Evolutionary conservation across 2,113 vertebrate genomes (phyloP).

Genomic region (Caloenas nicobarica): DNA sequence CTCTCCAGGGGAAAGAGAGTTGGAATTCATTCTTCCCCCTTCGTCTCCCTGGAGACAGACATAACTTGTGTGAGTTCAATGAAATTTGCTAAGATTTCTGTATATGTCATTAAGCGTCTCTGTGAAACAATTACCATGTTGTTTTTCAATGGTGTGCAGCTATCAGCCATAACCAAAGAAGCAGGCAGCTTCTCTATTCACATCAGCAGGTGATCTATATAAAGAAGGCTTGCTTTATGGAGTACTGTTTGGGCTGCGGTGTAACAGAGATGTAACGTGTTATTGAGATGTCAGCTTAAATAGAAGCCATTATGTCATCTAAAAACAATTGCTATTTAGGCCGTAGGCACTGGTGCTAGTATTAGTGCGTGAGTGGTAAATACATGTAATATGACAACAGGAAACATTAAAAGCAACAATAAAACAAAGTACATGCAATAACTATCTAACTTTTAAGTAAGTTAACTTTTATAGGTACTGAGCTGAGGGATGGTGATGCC

Average conservation of each 20-base stretch:
- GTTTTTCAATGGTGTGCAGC: background rate
- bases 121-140: constrained; percentile 9
- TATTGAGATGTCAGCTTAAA: constrained; percentile 72
- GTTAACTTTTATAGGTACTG: background rate
- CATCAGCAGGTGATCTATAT: constrained; percentile 51
- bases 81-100: constrained; percentile 40
- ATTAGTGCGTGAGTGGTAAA: constrained; percentile 56
- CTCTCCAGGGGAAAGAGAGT: background rate
- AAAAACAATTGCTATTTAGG: constrained; percentile 58
- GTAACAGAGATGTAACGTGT: constrained; percentile 60
- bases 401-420: background rate
- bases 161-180: background rate
- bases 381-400: background rate
- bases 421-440: background rate
- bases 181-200: background rate
- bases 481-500: background rate
- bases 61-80: background rate
- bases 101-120: background rate
- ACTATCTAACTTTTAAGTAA: background rate
- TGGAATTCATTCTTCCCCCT: background rate
- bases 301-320: constrained; percentile 62
- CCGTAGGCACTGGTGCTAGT: constrained; percentile 45
- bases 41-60: background rate
- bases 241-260: constrained; percentile 36
- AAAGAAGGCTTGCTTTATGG: constrained; percentile 47